Evolutionary conservation across 2,888 invertebrate genomes (phyloP).

Genomic region (Calliopum simillimum): DNA sequence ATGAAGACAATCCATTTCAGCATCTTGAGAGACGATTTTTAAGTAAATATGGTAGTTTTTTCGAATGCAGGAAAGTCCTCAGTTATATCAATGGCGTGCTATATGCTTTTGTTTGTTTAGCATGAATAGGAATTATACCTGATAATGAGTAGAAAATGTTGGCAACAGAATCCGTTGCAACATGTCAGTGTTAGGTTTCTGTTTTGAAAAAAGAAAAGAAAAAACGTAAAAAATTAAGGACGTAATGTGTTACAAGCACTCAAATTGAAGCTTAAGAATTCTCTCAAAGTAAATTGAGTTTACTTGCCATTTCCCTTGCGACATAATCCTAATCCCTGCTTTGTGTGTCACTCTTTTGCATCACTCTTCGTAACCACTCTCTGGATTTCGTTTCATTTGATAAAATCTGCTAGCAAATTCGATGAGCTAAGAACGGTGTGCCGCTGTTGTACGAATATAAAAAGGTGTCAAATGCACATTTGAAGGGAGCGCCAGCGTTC

Average conservation of each 20-base stretch:
- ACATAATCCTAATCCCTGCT: slow-evolving; percentile 47
- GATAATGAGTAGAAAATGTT: no score
- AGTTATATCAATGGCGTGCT: no score
- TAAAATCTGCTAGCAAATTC: slow-evolving; percentile 42
- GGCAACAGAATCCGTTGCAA: no score
- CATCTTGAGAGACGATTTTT: no score
- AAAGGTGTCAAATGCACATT: slow-evolving; percentile 38
- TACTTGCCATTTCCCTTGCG: slow-evolving; percentile 2
- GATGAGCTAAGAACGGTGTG: slow-evolving; percentile 29
- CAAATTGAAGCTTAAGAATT: slow-evolving; percentile 6
- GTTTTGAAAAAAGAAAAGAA: no score
- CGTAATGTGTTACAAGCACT: slow-evolving; percentile 4
- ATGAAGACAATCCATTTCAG: no score
- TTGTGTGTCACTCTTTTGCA: slow-evolving; percentile 40
- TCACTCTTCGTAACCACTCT: background rate
- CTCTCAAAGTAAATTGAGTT: background rate
- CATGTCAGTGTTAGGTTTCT: no score
- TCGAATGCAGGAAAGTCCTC: no score
- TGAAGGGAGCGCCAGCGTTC: slow-evolving; percentile 3
- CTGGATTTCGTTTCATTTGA: background rate
- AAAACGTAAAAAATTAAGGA: background rate
- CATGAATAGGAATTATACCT: no score
- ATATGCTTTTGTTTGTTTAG: no score
- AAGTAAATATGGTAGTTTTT: no score
- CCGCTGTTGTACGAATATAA: background rate